Conservation (phyloP, 2,888 invertebrate genomes). For the Phaonia tiefii region DNA sequence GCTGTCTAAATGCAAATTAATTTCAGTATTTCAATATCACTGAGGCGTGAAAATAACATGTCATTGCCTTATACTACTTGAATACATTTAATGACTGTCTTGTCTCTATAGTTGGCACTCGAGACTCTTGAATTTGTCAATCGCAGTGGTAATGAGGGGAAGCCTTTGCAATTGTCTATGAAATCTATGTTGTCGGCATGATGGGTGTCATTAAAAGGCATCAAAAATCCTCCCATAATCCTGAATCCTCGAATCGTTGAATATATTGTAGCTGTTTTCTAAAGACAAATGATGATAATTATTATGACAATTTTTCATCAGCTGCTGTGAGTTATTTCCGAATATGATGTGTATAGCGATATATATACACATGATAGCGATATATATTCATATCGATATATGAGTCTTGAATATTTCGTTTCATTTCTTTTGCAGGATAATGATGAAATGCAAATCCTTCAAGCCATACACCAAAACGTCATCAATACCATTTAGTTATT, state of each 20-base stretch:
- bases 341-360: not conserved
- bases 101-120: too few species aligned
- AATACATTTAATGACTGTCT: too few species aligned
- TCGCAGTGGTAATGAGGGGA: not conserved
- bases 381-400: conserved; percentile 16
- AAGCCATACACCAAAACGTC: conserved; percentile 58
- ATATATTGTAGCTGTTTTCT: conserved; percentile 34
- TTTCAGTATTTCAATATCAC: conserved; percentile 14
- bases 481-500: conserved; percentile 59
- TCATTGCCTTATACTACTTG: conserved; percentile 20
- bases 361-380: not conserved
- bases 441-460: conserved; percentile 64
- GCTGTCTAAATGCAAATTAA: too few species aligned
- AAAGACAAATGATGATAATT: conserved; percentile 53
- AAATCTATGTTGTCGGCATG: conserved; percentile 32
- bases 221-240: not conserved
- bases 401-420: too few species aligned
- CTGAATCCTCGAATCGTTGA: not conserved
- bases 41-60: conserved; percentile 44
- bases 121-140: too few species aligned
- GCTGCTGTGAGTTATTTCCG: conserved; percentile 4
- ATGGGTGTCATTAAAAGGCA: conserved; percentile 8
- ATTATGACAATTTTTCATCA: conserved; percentile 46
- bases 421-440: conserved; percentile 40
- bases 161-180: conserved; percentile 25